Percentiles rank a stretch among this genome's conserved stretches.
Conservation (phyloP, 2,113 vertebrate species). For the Monarcha castaneiventris region DNA sequence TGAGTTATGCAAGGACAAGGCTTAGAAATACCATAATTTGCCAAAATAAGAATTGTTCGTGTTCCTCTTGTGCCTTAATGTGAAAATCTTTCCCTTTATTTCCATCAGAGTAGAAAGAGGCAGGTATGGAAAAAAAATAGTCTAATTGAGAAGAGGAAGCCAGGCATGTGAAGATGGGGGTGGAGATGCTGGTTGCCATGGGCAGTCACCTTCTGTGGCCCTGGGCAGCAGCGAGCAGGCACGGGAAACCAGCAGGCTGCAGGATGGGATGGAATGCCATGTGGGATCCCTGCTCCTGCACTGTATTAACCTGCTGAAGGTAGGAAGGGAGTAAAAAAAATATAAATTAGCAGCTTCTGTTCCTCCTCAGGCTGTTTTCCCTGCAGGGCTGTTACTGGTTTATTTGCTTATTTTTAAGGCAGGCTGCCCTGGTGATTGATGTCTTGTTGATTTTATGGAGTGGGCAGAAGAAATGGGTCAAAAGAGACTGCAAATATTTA, state of each 20-base stretch:
- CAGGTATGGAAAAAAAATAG: background rate
- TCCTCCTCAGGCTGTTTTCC: background rate
- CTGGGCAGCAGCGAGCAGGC: rapidly evolving
- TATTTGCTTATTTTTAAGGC: background rate
- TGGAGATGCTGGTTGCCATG: background rate
- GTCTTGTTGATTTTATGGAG: background rate
- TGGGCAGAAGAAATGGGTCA: background rate
- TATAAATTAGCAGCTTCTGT: background rate
- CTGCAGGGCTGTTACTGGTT: background rate
- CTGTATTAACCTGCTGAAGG: background rate
- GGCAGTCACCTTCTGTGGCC: background rate
- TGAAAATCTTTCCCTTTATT: background rate
- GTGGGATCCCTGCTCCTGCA: background rate
- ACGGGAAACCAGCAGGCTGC: background rate
- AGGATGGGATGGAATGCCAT: rapidly evolving
- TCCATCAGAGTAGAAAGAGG: background rate
- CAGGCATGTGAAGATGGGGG: background rate
- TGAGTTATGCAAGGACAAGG: background rate
- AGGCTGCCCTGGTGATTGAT: background rate
- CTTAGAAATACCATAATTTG: background rate
- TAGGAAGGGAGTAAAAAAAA: background rate
- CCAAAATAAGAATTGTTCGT: background rate
- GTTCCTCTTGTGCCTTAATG: background rate
- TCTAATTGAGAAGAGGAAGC: background rate
- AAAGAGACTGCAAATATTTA: background rate